Evolutionary conservation across 2,797 vertebrate species (phyloP).

Genomic region (Rhinella marina): DNA sequence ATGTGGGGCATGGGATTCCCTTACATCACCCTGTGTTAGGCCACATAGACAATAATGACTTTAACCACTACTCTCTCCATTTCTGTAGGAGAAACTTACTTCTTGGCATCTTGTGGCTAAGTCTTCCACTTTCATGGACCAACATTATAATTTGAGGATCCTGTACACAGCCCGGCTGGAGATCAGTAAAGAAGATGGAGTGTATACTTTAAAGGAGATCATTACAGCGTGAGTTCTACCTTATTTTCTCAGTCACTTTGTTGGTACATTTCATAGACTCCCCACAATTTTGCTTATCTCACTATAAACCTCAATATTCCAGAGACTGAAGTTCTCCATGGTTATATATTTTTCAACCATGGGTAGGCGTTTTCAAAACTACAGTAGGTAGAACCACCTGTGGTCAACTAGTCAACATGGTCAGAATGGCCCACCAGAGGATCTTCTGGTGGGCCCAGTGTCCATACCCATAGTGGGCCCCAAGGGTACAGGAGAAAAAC

Average conservation of each 20-base stretch:
- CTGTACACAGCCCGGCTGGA: constrained; percentile 35
- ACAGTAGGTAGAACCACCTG: no score
- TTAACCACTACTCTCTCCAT: background rate
- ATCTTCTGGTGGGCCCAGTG: no score
- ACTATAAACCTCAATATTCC: background rate
- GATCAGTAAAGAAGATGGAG: background rate
- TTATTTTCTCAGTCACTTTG: background rate
- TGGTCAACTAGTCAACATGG: background rate
- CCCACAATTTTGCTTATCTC: background rate
- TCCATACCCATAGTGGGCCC: no score
- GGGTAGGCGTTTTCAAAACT: background rate
- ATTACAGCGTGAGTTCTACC: background rate
- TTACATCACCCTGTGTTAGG: background rate
- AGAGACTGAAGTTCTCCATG: background rate
- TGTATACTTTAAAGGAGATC: constrained; percentile 9
- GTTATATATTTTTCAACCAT: background rate
- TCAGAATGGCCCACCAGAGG: no score
- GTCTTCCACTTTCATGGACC: constrained; percentile 7
- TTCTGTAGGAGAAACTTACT: background rate
- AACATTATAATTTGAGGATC: background rate
- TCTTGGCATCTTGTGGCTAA: constrained; percentile 38
- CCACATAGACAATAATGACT: background rate
- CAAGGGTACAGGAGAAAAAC: no score
- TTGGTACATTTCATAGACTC: background rate
- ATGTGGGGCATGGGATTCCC: background rate